Base-by-base conservation (phyloP, 2,797 vertebrate genomes). In the Hippocampus kuda region DNA sequence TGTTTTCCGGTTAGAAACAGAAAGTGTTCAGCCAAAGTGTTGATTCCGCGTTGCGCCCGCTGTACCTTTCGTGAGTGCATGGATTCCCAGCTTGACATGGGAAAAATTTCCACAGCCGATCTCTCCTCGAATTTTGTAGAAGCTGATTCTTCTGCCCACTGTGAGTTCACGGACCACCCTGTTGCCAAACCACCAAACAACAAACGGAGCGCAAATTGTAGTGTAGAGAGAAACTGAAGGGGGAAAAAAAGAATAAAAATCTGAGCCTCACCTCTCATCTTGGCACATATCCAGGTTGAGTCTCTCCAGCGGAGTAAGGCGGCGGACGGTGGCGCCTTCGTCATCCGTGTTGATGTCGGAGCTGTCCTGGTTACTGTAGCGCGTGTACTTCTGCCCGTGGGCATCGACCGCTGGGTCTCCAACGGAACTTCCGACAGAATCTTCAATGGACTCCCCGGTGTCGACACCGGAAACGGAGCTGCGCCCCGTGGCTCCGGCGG, bases 41-140 rank as follows among this genome's bases (percentile, higher is more conserved):
- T 57, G 5, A 57, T 24, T 56, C 0, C 38, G 24, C 16, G 61
- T 11, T 38, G 38, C 4, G 1, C 24, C 1, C 68, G 46, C 70
- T 87, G 74, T 92, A 97, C 97, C 97, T 97, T 94, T 98, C 56
- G 94, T 97, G 72, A 99, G 89, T 34, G 94, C 93, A 81, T 99
- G 97, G 82, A 99, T 92, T 73, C 96, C 95, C 26, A 98, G 91
- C 77, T 97, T 99, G 81, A 99, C 97, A 74, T 97, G 96, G 0
- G 97, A 99, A 75, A 99, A 99, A 88, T 98, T 99, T 34, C 97
- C 97, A 48, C 93, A 94, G 75, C 97, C 97, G 3, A 99, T 95
- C 83, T 99, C 94, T 38, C 96, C 97, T 15, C 94, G 92, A 72
- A 99, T 88, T 79, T 95, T 93, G 80, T 99, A 99, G 88, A 99